Evolutionary conservation across 2,113 vertebrate genomes (phyloP), one percentile per base, ranked within the genome.

Genomic region (Suricata suricatta): DNA sequence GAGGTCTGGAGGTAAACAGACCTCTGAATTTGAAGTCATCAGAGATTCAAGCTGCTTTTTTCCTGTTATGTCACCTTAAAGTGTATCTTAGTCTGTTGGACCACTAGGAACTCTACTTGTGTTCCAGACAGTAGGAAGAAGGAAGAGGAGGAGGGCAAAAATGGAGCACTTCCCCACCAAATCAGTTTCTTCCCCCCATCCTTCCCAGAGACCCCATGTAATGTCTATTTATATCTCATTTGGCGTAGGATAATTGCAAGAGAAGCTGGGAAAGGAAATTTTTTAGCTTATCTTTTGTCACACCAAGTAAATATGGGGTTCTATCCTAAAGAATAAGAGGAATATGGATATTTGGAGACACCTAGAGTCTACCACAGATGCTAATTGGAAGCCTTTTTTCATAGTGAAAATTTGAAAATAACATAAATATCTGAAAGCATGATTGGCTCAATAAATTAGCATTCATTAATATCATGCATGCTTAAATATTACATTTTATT

Each of bases 231-330:
- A 12, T 1, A n/a, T 54, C 71, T 92, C 27, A 7, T 16, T 29
- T 60, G 68, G 54, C n/a, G 88, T 83, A 47, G 17, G 80, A 52
- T 74, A 54, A 89, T 47, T 84, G 25, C 44, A 68, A 79, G 63
- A 33, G 60, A 80, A 88, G 19, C 35, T 44, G 10, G 47, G n/a
- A 52, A 83, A 68, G 41, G 31, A 72, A 7, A 11, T 52, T 64
- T 68, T 93, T 74, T 16, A 64, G 54, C 33, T 95, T 68, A n/a
- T 64, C 33, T 92, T 95, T 90, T 80, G 64, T 95, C 80, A 64
- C 8, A 29, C 44, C 83, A 52, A 93, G 35, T 95, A 66, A 90
- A 92, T 93, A 17, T 80, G 72, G 35, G 38, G 10, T 90, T 80
- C 33, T 66, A 54, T 3, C 64, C 74, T 63, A 88, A 63, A 63